Evolutionary conservation across 92 coral and sea anemone genomes (phyloP), one percentile per base, ranked within the genome.

Genomic region (Palythoa grandis): DNA sequence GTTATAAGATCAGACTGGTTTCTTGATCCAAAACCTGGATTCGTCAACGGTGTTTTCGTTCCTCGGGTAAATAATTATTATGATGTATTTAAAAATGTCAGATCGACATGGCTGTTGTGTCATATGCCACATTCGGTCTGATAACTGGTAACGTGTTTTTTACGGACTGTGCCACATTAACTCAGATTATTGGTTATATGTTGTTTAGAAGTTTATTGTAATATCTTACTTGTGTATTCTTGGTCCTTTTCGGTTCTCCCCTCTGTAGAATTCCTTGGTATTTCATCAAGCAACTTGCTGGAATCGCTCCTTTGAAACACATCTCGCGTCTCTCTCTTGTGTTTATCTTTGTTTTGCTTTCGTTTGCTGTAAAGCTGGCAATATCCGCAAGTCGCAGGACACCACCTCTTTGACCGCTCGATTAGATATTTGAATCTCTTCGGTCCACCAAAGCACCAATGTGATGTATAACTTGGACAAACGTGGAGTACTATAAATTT

Each of bases 371-470:
- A 76, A 10, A 29, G 63, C 66, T 54, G 11, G 17, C 82, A 76
- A 54, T 76, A 29, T 25, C 82, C 82, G 23, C 82, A 76, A 15
- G 82, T 76, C 38, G 82, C 82, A 52, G 82, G 82, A 14, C 82
- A 76, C 14, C 24, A 24, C 48, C 53, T 76, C 14, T 53, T 76
- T 53, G 82, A 54, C 3, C 1, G 3, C 3, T 5, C 7, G 20
- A 76, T 76, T 76, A 4, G 68, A 29, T 76, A 53, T 54, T 76
- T 76, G 0, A 76, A 11, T 20, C 16, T 76, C 14, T 52, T 5
- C 1, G 82, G 82, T 19, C 82, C 68, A n/a, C 82, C 82, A 24
- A 54, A 54, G n/a, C 82, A 76, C 63, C 38, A 14, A 35, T 76
- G 82, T 13, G 82, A 15, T 2, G 53, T 14, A 65, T 76, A 76